These are phyloP conservation scores for Trinorchestia longiramus DNA, from an alignment of 1,140 invertebrate species.

Conservation along the genomic window DNA sequence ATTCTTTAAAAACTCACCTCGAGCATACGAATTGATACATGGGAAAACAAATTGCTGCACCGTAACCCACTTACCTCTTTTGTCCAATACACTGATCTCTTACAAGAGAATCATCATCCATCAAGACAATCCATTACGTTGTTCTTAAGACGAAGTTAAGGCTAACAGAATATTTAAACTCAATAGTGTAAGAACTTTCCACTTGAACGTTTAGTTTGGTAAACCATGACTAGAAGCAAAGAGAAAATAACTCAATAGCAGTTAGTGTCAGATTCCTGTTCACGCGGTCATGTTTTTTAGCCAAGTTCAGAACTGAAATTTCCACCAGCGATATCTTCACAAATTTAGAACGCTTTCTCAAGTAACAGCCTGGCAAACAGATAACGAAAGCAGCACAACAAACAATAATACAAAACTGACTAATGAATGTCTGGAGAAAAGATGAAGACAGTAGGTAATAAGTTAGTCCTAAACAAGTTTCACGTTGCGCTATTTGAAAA, in stretches of 20 bases:
- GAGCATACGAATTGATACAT: no score
- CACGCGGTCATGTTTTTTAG: not conserved
- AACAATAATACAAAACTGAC: not conserved
- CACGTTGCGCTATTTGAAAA: not conserved
- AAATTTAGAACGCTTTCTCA: not conserved
- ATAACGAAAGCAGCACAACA: not conserved
- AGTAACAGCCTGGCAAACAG: not conserved
- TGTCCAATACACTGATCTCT: not conserved
- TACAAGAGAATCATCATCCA: not conserved
- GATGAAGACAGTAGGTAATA: not conserved
- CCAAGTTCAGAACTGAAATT: not conserved
- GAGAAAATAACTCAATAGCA: not conserved
- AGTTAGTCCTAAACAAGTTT: not conserved
- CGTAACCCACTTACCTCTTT: not conserved
- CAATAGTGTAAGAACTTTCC: no score
- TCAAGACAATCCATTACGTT: not conserved
- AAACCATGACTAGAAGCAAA: not conserved
- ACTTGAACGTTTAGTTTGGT: not conserved
- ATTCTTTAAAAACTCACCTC: no score
- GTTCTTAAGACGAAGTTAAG: not conserved
- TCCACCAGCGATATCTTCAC: not conserved
- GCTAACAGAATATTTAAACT: not conserved
- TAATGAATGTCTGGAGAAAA: not conserved
- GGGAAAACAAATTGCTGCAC: no score
- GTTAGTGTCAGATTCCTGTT: not conserved